phyloP scores from a whole-genome alignment of 2,797 vertebrate species.

The Galagoides demidoff region DNA sequence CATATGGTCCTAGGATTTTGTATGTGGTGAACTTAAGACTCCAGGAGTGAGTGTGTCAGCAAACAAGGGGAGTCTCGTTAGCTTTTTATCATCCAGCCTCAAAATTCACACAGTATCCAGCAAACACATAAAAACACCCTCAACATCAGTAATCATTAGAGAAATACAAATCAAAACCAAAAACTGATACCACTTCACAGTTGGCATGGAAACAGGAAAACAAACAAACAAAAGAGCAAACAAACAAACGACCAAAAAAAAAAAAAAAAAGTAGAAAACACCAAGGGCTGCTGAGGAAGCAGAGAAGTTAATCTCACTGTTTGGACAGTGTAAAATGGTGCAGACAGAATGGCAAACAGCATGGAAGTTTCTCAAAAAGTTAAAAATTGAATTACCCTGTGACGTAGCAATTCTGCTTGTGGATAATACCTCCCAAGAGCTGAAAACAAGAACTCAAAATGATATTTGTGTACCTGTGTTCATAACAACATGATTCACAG shows the following conservation, averaged over 20 bases:
- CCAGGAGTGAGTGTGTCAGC: background rate
- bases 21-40: no score
- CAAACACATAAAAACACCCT: background rate
- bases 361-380: background rate
- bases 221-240: background rate
- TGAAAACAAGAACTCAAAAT: background rate
- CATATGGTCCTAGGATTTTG: background rate
- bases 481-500: background rate
- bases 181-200: background rate
- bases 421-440: background rate
- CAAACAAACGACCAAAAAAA: no score
- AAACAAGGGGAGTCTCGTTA: no score
- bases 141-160: background rate
- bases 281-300: background rate
- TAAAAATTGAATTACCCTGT: background rate
- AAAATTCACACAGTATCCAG: background rate
- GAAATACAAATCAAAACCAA: background rate
- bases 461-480: background rate
- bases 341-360: background rate
- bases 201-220: background rate
- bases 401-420: background rate
- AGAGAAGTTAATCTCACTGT: background rate
- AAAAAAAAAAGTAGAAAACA: background rate
- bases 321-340: background rate
- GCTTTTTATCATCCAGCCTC: background rate